Evolutionary conservation across 2,888 invertebrate genomes (phyloP).

Genomic region (Seira musarum): DNA sequence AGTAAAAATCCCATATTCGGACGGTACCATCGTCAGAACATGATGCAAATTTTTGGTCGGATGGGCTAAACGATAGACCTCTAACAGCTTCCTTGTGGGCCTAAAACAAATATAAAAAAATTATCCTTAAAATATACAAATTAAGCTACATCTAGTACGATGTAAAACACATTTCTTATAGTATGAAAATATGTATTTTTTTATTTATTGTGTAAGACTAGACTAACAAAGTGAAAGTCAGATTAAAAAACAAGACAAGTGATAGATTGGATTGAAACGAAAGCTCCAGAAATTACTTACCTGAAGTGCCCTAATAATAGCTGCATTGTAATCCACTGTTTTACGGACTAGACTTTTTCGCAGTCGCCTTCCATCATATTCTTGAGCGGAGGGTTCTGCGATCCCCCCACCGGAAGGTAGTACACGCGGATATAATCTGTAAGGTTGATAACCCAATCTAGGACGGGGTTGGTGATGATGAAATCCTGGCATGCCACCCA

Average conservation of each 20-base stretch:
- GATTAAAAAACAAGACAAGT: too few relatives aligned
- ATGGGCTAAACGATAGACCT: constrained; percentile 99
- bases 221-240: too few relatives aligned
- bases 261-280: neutral
- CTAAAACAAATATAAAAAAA: constrained; percentile 55
- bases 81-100: constrained; percentile 99
- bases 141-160: too few relatives aligned
- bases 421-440: constrained; percentile 73
- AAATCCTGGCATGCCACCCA: constrained; percentile 20
- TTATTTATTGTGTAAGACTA: too few relatives aligned
- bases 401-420: constrained; percentile 65
- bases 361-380: constrained; percentile 96
- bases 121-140: too few relatives aligned
- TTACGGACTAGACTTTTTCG: constrained; percentile 97
- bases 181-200: too few relatives aligned
- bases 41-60: constrained; percentile 98
- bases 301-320: constrained; percentile 93
- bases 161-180: too few relatives aligned
- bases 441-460: constrained; percentile 73
- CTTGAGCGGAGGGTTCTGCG: constrained; percentile 72
- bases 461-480: constrained; percentile 58
- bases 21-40: constrained; percentile 99
- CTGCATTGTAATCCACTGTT: constrained; percentile 98
- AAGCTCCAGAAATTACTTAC: constrained; percentile 76
- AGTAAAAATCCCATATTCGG: constrained; percentile 98